These are phyloP conservation scores for Speoplatyrhinus poulsoni DNA, from an alignment of 2,113 vertebrate genomes.

Conservation along the genomic window DNA sequence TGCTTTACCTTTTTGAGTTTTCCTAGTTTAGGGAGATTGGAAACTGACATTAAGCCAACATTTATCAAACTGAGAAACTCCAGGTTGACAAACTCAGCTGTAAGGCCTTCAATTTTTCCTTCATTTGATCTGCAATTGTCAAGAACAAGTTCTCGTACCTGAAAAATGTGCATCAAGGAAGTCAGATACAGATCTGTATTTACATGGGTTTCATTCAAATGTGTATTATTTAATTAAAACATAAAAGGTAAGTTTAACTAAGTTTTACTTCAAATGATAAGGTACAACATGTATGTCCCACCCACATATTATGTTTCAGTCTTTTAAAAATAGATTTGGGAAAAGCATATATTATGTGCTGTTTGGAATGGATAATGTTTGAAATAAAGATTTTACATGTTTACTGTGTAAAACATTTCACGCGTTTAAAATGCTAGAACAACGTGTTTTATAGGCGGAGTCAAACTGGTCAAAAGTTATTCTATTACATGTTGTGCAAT, in stretches of 20 bases:
- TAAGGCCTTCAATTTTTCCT: conserved; percentile 90
- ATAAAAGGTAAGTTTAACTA: too few relatives aligned
- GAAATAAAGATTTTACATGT: background rate
- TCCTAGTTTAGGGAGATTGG: conserved; percentile 88
- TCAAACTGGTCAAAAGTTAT: conserved; percentile 31
- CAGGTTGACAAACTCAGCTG: conserved; percentile 88
- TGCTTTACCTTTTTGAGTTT: conserved; percentile 90
- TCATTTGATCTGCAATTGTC: conserved; percentile 89
- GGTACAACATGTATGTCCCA: background rate
- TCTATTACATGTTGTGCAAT: conserved; percentile 56
- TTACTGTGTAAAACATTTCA: conserved; percentile 8
- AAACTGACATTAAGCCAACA: conserved; percentile 85
- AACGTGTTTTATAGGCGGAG: conserved; percentile 48
- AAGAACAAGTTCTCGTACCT: conserved; percentile 91
- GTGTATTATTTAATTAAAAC: too few relatives aligned
- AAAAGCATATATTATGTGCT: background rate
- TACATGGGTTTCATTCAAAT: too few relatives aligned
- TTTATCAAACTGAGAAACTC: conserved; percentile 95
- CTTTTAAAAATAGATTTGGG: background rate
- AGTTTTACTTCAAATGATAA: too few relatives aligned
- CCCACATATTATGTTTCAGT: too few relatives aligned
- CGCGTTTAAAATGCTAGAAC: conserved; percentile 33
- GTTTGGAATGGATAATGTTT: background rate
- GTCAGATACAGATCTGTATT: background rate
- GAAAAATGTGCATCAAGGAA: conserved; percentile 18